These are phyloP conservation scores for Parnassius apollo DNA, from an alignment of 2,888 invertebrate genomes.

Conservation along the genomic window DNA sequence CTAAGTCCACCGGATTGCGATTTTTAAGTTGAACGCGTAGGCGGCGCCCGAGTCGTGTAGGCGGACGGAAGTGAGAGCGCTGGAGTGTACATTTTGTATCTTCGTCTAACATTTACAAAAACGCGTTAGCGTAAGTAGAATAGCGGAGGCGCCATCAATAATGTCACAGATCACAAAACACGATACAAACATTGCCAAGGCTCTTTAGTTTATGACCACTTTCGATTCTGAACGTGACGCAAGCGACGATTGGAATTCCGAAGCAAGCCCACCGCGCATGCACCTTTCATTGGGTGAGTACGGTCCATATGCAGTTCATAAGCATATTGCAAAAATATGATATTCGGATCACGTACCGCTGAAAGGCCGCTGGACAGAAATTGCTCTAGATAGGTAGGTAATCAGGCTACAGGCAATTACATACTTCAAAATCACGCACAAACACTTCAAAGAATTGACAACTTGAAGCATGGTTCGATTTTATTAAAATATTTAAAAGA, in stretches of 20 bases:
- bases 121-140: constrained; percentile 50
- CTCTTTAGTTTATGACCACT: constrained; percentile 73
- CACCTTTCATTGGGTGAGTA: constrained; percentile 54
- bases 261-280: constrained; percentile 33
- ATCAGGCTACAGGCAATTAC: constrained; percentile 41
- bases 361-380: constrained; percentile 40
- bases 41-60: constrained; percentile 63
- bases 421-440: constrained; percentile 44
- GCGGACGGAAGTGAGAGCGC: constrained; percentile 80
- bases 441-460: constrained; percentile 47
- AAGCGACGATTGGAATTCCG: constrained; percentile 57
- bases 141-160: constrained; percentile 54
- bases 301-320: constrained; percentile 49
- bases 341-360: constrained; percentile 58
- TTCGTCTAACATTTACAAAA: constrained; percentile 61
- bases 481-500: constrained; percentile 18
- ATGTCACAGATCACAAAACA: constrained; percentile 68
- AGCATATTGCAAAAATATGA: constrained; percentile 51
- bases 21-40: constrained; percentile 70
- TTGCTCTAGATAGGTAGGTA: constrained; percentile 44
- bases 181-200: constrained; percentile 62
- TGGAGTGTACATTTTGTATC: constrained; percentile 56
- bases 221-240: constrained; percentile 69
- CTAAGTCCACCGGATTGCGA: constrained; percentile 64
- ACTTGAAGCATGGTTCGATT: constrained; percentile 42